Percentiles rank a stretch among this genome's conserved stretches.
These are phyloP conservation scores for Lissonota sp. DNA, from an alignment of 2,888 invertebrate species.

Conservation along the genomic window DNA sequence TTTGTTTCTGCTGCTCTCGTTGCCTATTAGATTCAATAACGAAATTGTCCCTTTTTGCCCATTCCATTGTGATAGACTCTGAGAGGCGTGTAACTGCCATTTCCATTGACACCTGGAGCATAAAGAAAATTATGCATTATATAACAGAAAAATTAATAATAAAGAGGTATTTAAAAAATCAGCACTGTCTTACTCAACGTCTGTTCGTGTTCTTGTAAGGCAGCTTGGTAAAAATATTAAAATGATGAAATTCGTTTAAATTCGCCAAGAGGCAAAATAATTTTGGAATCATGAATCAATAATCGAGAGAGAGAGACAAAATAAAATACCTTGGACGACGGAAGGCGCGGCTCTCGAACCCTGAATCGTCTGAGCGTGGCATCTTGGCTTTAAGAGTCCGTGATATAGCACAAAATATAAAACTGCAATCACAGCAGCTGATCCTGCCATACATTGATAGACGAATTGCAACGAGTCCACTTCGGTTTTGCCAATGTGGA, in stretches of 20 bases:
- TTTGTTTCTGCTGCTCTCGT: slow-evolving; percentile 1
- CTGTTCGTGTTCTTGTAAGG: slow-evolving; percentile 75
- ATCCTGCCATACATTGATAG: slow-evolving; percentile 88
- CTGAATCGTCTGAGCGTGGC: slow-evolving; percentile 87
- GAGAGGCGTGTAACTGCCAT: slow-evolving; percentile 91
- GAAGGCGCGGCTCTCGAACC: slow-evolving; percentile 87
- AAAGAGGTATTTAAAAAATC: background rate
- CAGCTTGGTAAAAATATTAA: slow-evolving; percentile 69
- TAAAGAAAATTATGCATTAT: slow-evolving; percentile 21
- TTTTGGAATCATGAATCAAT: background rate
- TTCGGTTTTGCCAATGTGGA: slow-evolving; percentile 82
- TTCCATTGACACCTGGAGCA: slow-evolving; percentile 87
- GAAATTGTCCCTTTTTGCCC: slow-evolving; percentile 92
- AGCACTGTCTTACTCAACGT: slow-evolving; percentile 68
- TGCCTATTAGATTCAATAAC: slow-evolving; percentile 86
- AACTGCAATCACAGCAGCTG: slow-evolving; percentile 88
- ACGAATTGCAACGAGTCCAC: slow-evolving; percentile 84
- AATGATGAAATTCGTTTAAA: slow-evolving; percentile 6
- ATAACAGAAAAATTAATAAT: slow-evolving; percentile 20
- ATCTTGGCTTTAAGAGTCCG: slow-evolving; percentile 89
- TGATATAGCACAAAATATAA: slow-evolving; percentile 91
- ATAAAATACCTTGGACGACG: slow-evolving; percentile 87
- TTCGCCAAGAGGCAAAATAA: background rate
- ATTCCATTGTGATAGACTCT: slow-evolving; percentile 93
- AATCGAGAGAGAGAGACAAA: background rate